Conservation (phyloP, 2,113 vertebrate species). For the Eublepharis macularius region DNA sequence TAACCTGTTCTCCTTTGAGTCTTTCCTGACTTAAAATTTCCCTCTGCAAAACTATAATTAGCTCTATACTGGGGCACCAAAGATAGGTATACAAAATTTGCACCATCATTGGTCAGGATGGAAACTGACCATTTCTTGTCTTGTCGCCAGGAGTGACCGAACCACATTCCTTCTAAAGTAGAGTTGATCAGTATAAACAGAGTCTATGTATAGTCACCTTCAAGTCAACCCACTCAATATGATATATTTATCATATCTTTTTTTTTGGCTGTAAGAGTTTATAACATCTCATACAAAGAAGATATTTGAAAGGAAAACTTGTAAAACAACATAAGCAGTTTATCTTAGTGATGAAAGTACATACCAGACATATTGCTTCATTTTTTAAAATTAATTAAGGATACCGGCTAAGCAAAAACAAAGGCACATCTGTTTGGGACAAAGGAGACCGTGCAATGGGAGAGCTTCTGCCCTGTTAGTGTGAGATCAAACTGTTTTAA, state of each 20-base stretch:
- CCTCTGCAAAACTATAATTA: too few relatives aligned
- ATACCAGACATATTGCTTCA: conserved; percentile 61
- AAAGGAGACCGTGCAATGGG: conserved; percentile 9
- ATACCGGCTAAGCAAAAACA: conserved; percentile 43
- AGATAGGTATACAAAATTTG: too few relatives aligned
- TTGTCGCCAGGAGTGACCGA: background rate
- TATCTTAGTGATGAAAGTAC: conserved; percentile 43
- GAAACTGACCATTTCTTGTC: background rate
- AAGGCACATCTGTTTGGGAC: conserved; percentile 19
- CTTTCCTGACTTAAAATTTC: too few relatives aligned
- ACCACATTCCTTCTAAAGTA: background rate
- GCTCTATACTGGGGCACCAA: too few relatives aligned
- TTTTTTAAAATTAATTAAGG: conserved; percentile 43
- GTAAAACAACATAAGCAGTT: conserved; percentile 30
- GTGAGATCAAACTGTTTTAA: conserved; percentile 41
- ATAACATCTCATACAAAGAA: conserved; percentile 5
- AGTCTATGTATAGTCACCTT: background rate
- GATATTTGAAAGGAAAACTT: conserved; percentile 41
- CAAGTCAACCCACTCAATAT: background rate
- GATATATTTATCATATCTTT: conserved; percentile 30
- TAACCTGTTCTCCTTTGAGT: too few relatives aligned
- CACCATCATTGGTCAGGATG: too few relatives aligned
- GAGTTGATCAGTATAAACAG: background rate
- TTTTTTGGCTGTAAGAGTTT: conserved; percentile 1
- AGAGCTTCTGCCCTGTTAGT: conserved; percentile 14